Conservation (phyloP, 2,797 vertebrate genomes). For the Trachurus trachurus region DNA sequence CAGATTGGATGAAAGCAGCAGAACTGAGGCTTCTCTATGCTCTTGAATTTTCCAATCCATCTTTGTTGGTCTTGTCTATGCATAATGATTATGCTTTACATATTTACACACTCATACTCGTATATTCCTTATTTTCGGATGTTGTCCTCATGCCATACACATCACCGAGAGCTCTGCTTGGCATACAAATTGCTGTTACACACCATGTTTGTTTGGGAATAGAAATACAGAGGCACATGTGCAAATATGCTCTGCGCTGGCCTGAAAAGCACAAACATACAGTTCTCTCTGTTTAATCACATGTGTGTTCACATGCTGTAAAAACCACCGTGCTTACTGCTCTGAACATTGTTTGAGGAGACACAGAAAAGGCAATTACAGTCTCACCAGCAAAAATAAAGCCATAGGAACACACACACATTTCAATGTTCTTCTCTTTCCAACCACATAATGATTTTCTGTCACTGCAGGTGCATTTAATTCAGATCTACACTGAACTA, state of each 20-base stretch:
- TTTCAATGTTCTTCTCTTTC: slow-evolving; percentile 11
- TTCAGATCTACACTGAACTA: slow-evolving; percentile 23
- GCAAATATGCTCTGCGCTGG: slow-evolving; percentile 17
- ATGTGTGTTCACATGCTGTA: slow-evolving; percentile 24
- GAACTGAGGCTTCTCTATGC: neutral
- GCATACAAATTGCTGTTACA: neutral
- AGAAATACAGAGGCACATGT: neutral
- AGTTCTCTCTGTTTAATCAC: slow-evolving; percentile 5
- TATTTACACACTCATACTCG: neutral
- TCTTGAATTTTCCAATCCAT: slow-evolving; percentile 5
- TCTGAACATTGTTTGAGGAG: slow-evolving; percentile 18
- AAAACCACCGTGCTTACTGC: neutral
- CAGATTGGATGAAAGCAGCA: neutral
- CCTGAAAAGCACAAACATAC: neutral
- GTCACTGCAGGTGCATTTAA: slow-evolving; percentile 35
- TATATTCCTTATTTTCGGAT: neutral
- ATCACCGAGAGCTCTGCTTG: neutral
- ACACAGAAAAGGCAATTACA: slow-evolving; percentile 3
- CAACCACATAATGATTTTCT: slow-evolving; percentile 44
- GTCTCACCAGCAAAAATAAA: neutral
- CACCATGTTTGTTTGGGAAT: slow-evolving; percentile 23
- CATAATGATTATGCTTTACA: slow-evolving; percentile 2
- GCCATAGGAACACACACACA: neutral
- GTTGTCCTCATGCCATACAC: slow-evolving; percentile 11
- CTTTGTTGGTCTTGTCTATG: neutral